Conservation (phyloP, 1,140 invertebrate species). For the Atta cephalotes region DNA sequence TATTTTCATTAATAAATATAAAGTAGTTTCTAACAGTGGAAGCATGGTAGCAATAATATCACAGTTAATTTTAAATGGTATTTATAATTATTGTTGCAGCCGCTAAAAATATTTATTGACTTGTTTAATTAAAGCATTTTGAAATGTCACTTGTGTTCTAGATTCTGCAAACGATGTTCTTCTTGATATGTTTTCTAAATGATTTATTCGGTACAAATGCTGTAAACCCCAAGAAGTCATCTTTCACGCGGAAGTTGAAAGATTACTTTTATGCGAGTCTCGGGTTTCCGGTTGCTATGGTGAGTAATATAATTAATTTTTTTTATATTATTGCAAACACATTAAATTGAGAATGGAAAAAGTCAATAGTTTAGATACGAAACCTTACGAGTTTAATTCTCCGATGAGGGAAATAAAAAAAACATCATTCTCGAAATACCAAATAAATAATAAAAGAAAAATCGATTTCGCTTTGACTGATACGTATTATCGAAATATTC, state of each 20-base stretch:
- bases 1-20: conserved; percentile 8
- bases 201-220: conserved; percentile 92
- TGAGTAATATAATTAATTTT: conserved; percentile 72
- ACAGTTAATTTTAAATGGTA: not conserved
- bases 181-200: conserved; percentile 90
- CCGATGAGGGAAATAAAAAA: not conserved
- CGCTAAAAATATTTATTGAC: conserved; percentile 4
- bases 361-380: not conserved
- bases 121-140: conserved; percentile 9
- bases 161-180: conserved; percentile 92
- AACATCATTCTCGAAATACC: not conserved
- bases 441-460: not conserved
- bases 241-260: conserved; percentile 90
- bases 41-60: not conserved
- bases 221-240: conserved; percentile 88
- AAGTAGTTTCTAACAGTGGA: not conserved
- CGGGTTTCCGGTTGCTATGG: conserved; percentile 92
- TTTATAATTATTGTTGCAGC: not conserved
- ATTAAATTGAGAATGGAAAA: not conserved
- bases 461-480: not conserved
- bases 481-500: too few relatives aligned
- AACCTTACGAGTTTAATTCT: not conserved
- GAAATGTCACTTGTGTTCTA: conserved; percentile 84
- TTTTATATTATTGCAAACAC: not conserved
- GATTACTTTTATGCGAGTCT: conserved; percentile 91